Percentiles rank a stretch among this genome's conserved stretches.
Conservation (phyloP, 2,888 invertebrate species). For the Acrocyrtus sp. region DNA sequence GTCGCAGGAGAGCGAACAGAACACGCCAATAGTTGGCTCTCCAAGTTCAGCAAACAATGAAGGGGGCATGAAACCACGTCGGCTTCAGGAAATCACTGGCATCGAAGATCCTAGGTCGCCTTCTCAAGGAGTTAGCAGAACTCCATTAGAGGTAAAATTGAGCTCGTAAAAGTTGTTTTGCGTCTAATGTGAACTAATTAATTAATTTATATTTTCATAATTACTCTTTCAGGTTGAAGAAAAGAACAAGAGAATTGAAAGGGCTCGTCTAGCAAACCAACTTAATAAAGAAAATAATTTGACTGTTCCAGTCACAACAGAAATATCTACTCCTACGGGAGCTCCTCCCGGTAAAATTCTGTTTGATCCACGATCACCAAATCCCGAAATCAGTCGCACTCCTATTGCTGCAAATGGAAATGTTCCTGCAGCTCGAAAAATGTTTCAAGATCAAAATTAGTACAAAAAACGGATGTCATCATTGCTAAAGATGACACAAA, state of each 20-base stretch:
- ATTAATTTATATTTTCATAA: not conserved
- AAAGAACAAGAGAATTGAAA: slow-evolving; percentile 28
- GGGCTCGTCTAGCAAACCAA: slow-evolving; percentile 16
- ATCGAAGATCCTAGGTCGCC: slow-evolving; percentile 59
- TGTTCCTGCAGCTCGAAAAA: slow-evolving; percentile 17
- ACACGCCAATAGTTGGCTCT: too few relatives aligned
- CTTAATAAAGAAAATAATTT: slow-evolving; percentile 43
- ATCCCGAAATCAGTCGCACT: slow-evolving; percentile 55
- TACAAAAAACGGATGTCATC: too few relatives aligned
- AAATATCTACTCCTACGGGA: slow-evolving; percentile 32
- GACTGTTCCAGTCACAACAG: slow-evolving; percentile 4
- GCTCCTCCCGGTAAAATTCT: slow-evolving; percentile 14
- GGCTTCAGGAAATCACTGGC: slow-evolving; percentile 18
- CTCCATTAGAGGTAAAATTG: slow-evolving; percentile 54
- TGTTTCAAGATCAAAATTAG: too few relatives aligned
- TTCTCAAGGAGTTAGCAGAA: slow-evolving; percentile 53
- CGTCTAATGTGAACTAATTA: not conserved
- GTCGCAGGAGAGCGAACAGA: slow-evolving; percentile 5
- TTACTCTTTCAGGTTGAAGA: slow-evolving; percentile 44
- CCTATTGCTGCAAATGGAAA: slow-evolving; percentile 42
- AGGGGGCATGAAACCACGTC: not conserved
- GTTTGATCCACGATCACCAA: slow-evolving; percentile 59
- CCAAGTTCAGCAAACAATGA: slow-evolving; percentile 9
- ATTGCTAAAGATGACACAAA: too few relatives aligned
- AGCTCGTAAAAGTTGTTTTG: not conserved